phyloP scores from a whole-genome alignment of 2,888 invertebrate genomes.

The Conops quadrifasciatus region DNA sequence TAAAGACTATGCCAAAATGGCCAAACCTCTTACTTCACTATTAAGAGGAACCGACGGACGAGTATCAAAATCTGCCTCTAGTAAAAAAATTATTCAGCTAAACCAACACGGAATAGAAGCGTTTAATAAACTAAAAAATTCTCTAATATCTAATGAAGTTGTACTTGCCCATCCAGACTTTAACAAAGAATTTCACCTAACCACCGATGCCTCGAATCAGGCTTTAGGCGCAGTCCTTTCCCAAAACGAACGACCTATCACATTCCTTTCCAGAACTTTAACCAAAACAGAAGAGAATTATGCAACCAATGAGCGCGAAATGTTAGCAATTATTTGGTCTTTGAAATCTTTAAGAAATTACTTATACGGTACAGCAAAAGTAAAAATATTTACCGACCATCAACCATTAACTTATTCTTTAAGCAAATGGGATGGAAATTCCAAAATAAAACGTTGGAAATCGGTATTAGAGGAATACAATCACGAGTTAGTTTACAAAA shows the following conservation, averaged over 20 bases:
- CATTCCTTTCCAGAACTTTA: background rate
- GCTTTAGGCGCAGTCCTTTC: background rate
- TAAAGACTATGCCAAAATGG: too few species aligned
- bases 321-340: background rate
- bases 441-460: constrained; percentile 24
- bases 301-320: too few species aligned
- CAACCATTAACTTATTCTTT: background rate
- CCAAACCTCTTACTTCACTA: constrained; percentile 1
- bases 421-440: background rate
- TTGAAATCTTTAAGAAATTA: background rate
- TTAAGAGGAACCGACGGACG: background rate
- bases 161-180: background rate
- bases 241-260: background rate
- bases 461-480: constrained; percentile 10
- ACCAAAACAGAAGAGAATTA: too few species aligned
- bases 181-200: too few species aligned
- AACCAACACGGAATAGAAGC: background rate
- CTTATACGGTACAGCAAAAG: background rate
- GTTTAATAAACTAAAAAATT: background rate
- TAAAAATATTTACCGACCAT: too few species aligned
- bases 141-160: background rate
- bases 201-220: background rate
- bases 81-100: background rate
- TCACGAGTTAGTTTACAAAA: constrained; percentile 6
- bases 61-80: background rate